Conservation (phyloP, 2,888 invertebrate genomes). For the Muscina levida region DNA sequence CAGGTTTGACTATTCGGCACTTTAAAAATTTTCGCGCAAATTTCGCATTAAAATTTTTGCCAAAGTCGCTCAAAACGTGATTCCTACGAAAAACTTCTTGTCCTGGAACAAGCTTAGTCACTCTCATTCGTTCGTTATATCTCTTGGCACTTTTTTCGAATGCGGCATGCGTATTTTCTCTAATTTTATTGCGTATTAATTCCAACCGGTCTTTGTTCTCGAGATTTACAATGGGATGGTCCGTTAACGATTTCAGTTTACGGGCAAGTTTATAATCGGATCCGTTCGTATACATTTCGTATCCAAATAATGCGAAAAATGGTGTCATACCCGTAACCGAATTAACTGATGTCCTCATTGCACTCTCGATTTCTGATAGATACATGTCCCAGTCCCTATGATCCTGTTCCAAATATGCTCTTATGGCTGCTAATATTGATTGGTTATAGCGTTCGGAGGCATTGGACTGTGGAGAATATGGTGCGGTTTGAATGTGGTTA, state of each 20-base stretch:
- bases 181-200: background rate
- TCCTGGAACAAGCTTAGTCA: background rate
- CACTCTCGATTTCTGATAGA: background rate
- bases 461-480: background rate
- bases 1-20: background rate
- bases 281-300: conserved; percentile 30
- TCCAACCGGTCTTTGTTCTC: background rate
- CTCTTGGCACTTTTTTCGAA: background rate
- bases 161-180: background rate
- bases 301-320: conserved; percentile 42
- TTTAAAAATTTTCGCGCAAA: background rate
- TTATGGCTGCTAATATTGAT: background rate
- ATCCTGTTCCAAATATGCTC: background rate
- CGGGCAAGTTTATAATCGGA: conserved; percentile 41
- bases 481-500: background rate
- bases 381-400: conserved; percentile 21
- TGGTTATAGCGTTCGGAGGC: too few relatives aligned
- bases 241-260: background rate
- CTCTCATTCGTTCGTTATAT: background rate
- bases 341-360: background rate
- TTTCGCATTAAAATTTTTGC: background rate
- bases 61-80: background rate
- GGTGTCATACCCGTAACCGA: conserved; percentile 26
- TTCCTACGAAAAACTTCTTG: conserved; percentile 2
- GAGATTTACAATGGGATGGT: background rate